A percentile compares a stretch with the other conserved stretches of the same genome.
phyloP scores from a whole-genome alignment of 2,888 invertebrate genomes.

The Alloplasta piceator region DNA sequence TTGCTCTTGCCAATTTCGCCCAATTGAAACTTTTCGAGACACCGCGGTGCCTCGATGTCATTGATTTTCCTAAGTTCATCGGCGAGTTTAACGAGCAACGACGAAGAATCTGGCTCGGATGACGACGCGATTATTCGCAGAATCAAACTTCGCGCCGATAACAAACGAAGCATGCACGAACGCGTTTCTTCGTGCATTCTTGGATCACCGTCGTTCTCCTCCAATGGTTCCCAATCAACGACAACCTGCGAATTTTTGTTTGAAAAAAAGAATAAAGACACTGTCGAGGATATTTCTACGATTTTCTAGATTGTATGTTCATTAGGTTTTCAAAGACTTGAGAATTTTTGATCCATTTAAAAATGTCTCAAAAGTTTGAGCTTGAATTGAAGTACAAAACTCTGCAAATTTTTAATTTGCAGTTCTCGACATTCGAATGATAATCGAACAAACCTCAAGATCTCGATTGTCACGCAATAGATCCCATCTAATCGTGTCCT shows the following conservation, averaged over 20 bases:
- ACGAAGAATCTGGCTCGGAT: conserved; percentile 72
- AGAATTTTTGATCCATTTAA: no score
- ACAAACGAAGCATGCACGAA: conserved; percentile 77
- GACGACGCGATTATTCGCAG: conserved; percentile 78
- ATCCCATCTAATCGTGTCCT: conserved; percentile 78
- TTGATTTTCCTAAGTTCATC: conserved; percentile 74
- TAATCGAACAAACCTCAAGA: conserved; percentile 74
- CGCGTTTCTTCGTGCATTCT: conserved; percentile 78
- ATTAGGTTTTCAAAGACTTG: conserved; percentile 22
- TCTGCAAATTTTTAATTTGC: no score
- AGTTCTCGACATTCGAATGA: no score
- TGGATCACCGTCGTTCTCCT: conserved; percentile 71
- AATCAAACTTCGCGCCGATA: conserved; percentile 77
- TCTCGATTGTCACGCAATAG: conserved; percentile 80
- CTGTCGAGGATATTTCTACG: background rate
- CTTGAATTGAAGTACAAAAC: no score
- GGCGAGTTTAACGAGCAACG: conserved; percentile 73
- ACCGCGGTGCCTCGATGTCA: conserved; percentile 73
- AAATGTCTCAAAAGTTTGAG: no score
- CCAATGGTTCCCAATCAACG: conserved; percentile 80
- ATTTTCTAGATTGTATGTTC: background rate
- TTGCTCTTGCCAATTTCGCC: conserved; percentile 70
- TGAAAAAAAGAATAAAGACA: background rate
- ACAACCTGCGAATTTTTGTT: conserved; percentile 72
- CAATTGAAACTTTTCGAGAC: conserved; percentile 73